phyloP scores from a whole-genome alignment of 2,888 invertebrate genomes.

The Pheosia tremula region DNA sequence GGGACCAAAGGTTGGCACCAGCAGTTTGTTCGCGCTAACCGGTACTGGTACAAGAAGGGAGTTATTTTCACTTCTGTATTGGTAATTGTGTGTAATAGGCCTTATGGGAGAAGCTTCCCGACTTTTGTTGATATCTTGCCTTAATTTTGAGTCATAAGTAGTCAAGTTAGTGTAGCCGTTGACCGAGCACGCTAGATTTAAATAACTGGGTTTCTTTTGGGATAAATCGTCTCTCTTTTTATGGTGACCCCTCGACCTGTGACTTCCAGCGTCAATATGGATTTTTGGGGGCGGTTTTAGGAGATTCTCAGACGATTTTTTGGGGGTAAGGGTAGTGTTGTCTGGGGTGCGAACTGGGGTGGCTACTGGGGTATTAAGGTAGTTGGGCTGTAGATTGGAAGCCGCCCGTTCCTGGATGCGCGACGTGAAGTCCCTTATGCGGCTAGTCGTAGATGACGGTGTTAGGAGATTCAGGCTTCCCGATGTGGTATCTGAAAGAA shows the following conservation, averaged over 20 bases:
- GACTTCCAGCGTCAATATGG: constrained; percentile 65
- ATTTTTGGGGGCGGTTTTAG: constrained; percentile 76
- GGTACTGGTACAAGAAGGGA: constrained; percentile 76
- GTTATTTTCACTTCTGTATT: constrained; percentile 74
- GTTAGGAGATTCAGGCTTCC: constrained; percentile 86
- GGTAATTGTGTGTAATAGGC: constrained; percentile 80
- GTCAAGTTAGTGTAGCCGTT: constrained; percentile 95
- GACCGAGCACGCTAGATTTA: constrained; percentile 95
- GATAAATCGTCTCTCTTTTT: constrained; percentile 73
- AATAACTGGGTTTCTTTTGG: constrained; percentile 92
- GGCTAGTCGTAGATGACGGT: constrained; percentile 85
- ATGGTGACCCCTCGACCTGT: constrained; percentile 67
- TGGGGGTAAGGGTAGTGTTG: constrained; percentile 59
- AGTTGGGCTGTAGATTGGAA: constrained; percentile 58
- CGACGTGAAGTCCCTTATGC: constrained; percentile 84
- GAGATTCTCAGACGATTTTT: constrained; percentile 62
- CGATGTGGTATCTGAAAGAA: constrained; percentile 82
- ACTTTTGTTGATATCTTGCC: constrained; percentile 89
- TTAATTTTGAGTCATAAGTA: constrained; percentile 92
- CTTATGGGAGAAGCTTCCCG: constrained; percentile 89
- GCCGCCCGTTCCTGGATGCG: constrained; percentile 83
- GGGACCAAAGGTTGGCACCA: constrained; percentile 82
- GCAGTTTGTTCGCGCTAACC: constrained; percentile 80
- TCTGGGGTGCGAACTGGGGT: constrained; percentile 65
- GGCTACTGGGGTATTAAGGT: constrained; percentile 54